Evolutionary conservation across 2,113 vertebrate species (phyloP), one percentile per base, ranked within the genome.

Genomic region (Sprattus sprattus): DNA sequence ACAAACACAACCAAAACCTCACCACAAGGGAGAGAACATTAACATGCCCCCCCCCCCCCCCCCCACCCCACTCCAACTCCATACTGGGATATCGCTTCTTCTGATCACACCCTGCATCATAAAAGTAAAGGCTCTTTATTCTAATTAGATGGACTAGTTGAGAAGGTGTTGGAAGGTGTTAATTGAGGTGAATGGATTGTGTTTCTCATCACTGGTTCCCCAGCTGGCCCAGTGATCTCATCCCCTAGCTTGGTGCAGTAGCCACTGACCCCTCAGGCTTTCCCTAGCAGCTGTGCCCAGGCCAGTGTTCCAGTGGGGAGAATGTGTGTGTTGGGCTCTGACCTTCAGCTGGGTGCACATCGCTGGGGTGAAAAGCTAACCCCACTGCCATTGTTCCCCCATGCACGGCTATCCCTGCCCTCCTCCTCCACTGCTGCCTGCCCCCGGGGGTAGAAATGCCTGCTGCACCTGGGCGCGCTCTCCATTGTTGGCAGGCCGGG

Each of bases 381-480:
- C 32, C 71, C 32, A n/a, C n/a, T n/a, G 71, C 71, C 71, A 78
- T 78, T 32, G 71, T 78, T 78, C 32, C 71, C 0, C 71, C 11
- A 11, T 10, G 52, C 32, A 32, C 71, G 13, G 13, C 71, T 44
- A 78, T 78, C 28, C 71, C 71, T 78, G 71, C 71, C 71, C 71
- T 78, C 71, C 71, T 78, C 71, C 4, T 2, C n/a, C n/a, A n/a
- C n/a, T n/a, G n/a, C 71, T 39, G 71, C 71, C 71, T 39, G 32
- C 25, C 71, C 25, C 64, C 15, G 20, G 22, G 86, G 64, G 25
- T 25, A 85, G 81, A 85, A 81, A 50, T 57, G 39, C 0, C 57
- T 13, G 60, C 90, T 87, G 92, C 88, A 92, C 92, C 92, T 93
- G 92, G 91, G 93, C 84, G 89, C 84, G 85, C 81, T 49, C 88